Base-by-base conservation (phyloP, 2,113 vertebrate genomes). In the Pterocles gutturalis region DNA sequence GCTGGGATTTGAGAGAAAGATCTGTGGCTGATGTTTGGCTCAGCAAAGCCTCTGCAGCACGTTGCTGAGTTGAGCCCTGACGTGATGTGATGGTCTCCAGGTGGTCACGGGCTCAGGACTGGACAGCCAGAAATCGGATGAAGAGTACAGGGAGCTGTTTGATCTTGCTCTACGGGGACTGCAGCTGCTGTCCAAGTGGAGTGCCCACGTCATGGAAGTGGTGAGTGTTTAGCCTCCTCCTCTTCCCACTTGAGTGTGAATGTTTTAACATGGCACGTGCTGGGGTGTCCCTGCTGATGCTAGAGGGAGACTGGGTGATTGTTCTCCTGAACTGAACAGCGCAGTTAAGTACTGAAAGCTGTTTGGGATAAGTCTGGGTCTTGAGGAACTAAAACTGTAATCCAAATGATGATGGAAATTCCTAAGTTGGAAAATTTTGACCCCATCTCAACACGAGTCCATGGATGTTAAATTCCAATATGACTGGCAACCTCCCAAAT, bases 141-240 rank as follows among this genome's bases (percentile, higher is more conserved):
- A 99, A 94, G 99, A 99, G 95, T 99, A 99, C 98, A 97, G 99
- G 9, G 99, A 99, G 96, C 98, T 99, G 72, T 99, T 99, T 38
- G 99, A 99, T 97, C 98, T 99, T 41, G 99, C 99, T 2, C 97
- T 99, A 66, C 97, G 99, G 55, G 99, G 99, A 16, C 98, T 99
- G 87, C 99, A 99, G 98, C 99, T 99, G 90, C 97, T 99, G 46
- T 99, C 99, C 97, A 99, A 99, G 98, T 99, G 99, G 99, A 99
- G 99, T 61, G 99, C 99, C 7, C 99, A 99, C 0, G 99, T 99
- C 98, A 99, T 99, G 99, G 99, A 99, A 98, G 99, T 99, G 98
- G 99, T 93, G 69, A 67, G 20, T 71, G 28, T 45, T 33, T 16
- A 31, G 26, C 3, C 16, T 60, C 36, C 48, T 81, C 54, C 49